These are phyloP conservation scores for Bicyclus anynana DNA, from an alignment of 1,140 invertebrate genomes.

Conservation along the genomic window DNA sequence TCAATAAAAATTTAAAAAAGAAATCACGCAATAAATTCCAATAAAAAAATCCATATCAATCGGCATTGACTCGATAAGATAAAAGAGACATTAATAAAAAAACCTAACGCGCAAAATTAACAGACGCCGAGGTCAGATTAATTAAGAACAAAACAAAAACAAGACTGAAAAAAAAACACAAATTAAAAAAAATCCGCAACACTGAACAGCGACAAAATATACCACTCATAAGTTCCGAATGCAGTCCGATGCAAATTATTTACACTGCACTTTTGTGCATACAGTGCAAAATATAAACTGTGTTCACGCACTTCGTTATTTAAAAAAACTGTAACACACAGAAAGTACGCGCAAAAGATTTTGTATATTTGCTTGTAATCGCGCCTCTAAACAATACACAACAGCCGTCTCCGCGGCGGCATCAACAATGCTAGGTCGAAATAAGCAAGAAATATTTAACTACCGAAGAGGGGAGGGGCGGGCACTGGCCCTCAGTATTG, in stretches of 20 bases:
- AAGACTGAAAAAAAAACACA: conserved; percentile 39
- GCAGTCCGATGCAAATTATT: conserved; percentile 71
- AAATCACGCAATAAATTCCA: conserved; percentile 9
- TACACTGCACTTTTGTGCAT: conserved; percentile 64
- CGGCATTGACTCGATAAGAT: conserved; percentile 2
- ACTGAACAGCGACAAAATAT: conserved; percentile 63
- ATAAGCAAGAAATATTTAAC: conserved; percentile 80
- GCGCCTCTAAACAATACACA: conserved; percentile 73
- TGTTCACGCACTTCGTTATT: conserved; percentile 23
- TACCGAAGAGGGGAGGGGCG: conserved; percentile 69
- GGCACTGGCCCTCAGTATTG: conserved; percentile 70
- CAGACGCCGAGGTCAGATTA: background rate
- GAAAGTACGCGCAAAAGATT: conserved; percentile 24
- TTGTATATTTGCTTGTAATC: conserved; percentile 57
- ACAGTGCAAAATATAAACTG: conserved; percentile 32
- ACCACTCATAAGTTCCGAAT: conserved; percentile 68
- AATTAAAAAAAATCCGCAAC: conserved; percentile 43
- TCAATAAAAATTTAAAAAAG: background rate
- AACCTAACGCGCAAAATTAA: background rate
- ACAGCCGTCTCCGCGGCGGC: conserved; percentile 68
- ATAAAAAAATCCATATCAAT: background rate
- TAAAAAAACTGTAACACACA: conserved; percentile 8
- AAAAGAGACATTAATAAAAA: background rate
- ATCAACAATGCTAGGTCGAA: conserved; percentile 78
- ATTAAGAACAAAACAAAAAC: conserved; percentile 35